A percentile compares a stretch with the other conserved stretches of the same genome.
Conservation (phyloP, 1,140 invertebrate species). For the Temnothorax curvispinosus region DNA sequence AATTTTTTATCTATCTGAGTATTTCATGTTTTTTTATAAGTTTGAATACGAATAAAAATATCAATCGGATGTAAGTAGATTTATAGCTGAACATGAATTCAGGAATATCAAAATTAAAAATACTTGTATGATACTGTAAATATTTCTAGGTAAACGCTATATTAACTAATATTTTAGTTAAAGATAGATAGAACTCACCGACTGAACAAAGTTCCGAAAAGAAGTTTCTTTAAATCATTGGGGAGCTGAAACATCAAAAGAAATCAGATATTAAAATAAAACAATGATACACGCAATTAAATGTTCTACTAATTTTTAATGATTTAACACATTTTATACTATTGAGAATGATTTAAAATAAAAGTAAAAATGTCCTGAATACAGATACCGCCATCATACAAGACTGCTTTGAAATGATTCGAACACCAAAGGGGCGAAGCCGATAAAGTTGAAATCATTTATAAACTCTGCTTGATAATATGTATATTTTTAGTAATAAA, state of each 20-base stretch:
- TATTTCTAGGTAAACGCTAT: neutral
- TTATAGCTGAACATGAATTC: neutral
- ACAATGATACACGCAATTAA: neutral
- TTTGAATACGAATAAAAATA: too few species aligned
- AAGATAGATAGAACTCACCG: neutral
- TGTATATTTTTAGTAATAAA: neutral
- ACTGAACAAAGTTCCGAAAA: neutral
- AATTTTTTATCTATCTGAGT: neutral
- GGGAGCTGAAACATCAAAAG: neutral
- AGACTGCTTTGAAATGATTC: neutral
- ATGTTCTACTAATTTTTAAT: neutral
- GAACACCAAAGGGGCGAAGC: neutral
- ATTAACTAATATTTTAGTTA: neutral
- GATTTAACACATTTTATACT: neutral
- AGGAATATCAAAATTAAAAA: neutral
- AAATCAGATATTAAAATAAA: neutral
- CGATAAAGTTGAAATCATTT: conserved; percentile 24
- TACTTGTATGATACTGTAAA: neutral
- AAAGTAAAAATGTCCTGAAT: neutral
- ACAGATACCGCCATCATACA: conserved; percentile 31
- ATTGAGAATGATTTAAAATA: neutral
- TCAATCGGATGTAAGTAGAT: neutral
- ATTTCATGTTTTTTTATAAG: too few species aligned
- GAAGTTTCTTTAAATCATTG: neutral
- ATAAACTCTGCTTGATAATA: neutral